These are phyloP conservation scores for Drosophila lowei DNA, from an alignment of 1,140 invertebrate genomes.

Conservation along the genomic window DNA sequence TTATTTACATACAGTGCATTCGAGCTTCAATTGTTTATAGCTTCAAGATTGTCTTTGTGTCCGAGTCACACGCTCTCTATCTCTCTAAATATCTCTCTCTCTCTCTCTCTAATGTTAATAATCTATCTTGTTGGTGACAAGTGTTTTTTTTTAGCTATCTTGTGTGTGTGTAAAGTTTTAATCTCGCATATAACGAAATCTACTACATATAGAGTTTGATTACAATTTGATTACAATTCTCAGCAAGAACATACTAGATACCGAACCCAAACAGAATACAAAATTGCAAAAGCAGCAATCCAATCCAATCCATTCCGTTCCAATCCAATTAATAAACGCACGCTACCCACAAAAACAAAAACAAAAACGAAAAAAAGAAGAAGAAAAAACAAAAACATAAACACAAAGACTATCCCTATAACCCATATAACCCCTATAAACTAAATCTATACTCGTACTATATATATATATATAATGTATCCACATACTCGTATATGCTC, in stretches of 20 bases:
- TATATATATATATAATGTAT: slow-evolving; percentile 31
- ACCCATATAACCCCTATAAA: slow-evolving; percentile 5
- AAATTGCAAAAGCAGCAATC: slow-evolving; percentile 43
- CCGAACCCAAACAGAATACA: slow-evolving; percentile 36
- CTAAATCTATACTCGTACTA: slow-evolving; percentile 6
- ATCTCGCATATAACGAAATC: slow-evolving; percentile 49
- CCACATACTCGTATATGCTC: slow-evolving; percentile 33
- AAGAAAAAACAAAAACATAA: slow-evolving; percentile 3
- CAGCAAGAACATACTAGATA: slow-evolving; percentile 45
- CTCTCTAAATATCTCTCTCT: slow-evolving; percentile 25
- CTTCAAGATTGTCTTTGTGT: slow-evolving; percentile 62
- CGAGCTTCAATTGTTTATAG: slow-evolving; percentile 69
- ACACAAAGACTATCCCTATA: slow-evolving; percentile 35
- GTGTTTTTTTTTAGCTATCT: slow-evolving; percentile 60
- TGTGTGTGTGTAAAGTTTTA: slow-evolving; percentile 74
- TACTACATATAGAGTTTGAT: slow-evolving; percentile 28
- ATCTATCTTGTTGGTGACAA: slow-evolving; percentile 42
- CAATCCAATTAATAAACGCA: slow-evolving; percentile 7
- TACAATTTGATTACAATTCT: slow-evolving; percentile 16
- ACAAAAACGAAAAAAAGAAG: slow-evolving; percentile 14
- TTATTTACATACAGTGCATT: slow-evolving; percentile 2
- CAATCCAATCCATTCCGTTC: neutral
- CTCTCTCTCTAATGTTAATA: slow-evolving; percentile 14
- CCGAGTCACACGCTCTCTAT: slow-evolving; percentile 16
- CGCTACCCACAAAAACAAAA: slow-evolving; percentile 22